A percentile compares a stretch with the other conserved stretches of the same genome.
These are phyloP conservation scores for Habrosyne pyritoides DNA, from an alignment of 2,888 invertebrate genomes.

Conservation along the genomic window DNA sequence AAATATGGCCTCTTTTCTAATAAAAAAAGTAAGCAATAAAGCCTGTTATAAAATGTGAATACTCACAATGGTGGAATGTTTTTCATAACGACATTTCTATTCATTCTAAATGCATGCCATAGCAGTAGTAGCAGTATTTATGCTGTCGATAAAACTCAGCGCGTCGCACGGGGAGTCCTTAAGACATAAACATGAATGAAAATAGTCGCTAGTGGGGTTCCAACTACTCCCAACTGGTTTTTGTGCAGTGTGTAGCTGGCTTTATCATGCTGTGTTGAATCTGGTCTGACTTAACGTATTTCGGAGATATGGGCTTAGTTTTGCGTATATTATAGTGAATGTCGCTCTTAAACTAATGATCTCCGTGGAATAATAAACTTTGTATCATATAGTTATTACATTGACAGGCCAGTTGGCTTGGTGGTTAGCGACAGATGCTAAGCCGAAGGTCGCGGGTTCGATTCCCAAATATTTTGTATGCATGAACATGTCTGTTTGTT, in stretches of 20 bases:
- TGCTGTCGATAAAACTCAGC: constrained; percentile 75
- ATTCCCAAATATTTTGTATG: too few relatives aligned
- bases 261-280: constrained; percentile 15
- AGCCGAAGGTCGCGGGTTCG: too few relatives aligned
- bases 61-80: neutral
- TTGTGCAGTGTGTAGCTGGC: constrained; percentile 30
- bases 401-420: too few relatives aligned
- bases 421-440: too few relatives aligned
- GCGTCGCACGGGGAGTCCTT: constrained; percentile 59
- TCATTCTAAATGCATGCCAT: constrained; percentile 39
- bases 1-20: too few relatives aligned
- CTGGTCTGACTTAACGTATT: constrained; percentile 24
- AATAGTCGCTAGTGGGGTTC: constrained; percentile 46
- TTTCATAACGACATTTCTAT: constrained; percentile 29
- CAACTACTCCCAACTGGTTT: constrained; percentile 28
- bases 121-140: constrained; percentile 59
- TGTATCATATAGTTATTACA: too few relatives aligned
- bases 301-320: constrained; percentile 18
- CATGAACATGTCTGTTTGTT: too few relatives aligned
- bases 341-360: neutral
- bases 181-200: constrained; percentile 68
- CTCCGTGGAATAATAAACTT: neutral
- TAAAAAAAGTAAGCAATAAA: neutral
- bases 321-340: neutral
- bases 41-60: neutral